Conservation (phyloP, 2,113 vertebrate species). For the Vombatus ursinus region DNA sequence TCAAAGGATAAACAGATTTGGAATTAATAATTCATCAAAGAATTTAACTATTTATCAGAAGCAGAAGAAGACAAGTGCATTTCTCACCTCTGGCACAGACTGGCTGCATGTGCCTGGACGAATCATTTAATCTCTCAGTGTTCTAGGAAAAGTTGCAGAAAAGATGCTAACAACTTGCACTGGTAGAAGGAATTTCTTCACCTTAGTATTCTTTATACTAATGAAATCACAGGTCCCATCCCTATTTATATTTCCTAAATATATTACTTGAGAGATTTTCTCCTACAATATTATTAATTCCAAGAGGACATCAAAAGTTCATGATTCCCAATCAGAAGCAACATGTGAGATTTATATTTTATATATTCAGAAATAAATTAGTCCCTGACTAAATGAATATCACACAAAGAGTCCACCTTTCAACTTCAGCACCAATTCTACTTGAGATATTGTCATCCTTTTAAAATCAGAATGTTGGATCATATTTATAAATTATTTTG, state of each 20-base stretch:
- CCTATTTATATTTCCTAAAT: not conserved
- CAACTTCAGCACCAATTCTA: slow-evolving; percentile 9
- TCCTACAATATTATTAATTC: slow-evolving; percentile 30
- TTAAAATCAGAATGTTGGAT: not conserved
- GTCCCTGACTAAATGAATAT: not conserved
- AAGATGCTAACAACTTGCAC: not conserved
- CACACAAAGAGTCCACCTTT: not conserved
- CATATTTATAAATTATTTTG: not conserved
- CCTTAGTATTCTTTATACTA: not conserved
- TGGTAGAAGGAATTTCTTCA: not conserved
- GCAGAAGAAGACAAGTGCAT: not conserved
- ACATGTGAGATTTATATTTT: not conserved
- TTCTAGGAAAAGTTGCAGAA: not conserved
- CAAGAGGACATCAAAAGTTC: not conserved
- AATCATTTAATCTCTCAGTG: not conserved
- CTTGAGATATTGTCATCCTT: slow-evolving; percentile 3
- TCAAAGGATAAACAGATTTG: not conserved
- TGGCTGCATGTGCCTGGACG: not conserved
- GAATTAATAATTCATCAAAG: not conserved
- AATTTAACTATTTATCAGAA: not conserved
- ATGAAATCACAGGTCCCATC: not conserved
- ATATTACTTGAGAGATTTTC: not conserved
- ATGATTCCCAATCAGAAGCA: not conserved
- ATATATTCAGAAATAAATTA: not conserved
- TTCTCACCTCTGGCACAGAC: not conserved